These are phyloP conservation scores for Papilio machaon DNA, from an alignment of 1,140 invertebrate genomes.

Conservation along the genomic window DNA sequence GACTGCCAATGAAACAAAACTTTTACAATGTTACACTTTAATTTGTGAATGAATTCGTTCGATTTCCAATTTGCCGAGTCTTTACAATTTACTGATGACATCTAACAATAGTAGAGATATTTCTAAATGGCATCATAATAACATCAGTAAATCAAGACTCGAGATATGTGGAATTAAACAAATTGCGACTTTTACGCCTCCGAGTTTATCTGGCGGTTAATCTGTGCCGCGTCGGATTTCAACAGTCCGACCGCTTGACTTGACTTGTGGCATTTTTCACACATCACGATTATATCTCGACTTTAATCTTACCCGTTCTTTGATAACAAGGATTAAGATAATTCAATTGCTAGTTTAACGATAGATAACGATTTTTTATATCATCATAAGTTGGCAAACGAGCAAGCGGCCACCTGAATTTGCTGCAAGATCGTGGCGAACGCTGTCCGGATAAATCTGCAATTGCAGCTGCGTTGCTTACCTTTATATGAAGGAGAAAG, in stretches of 20 bases:
- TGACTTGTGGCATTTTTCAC: conserved; percentile 46
- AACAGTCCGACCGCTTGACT: conserved; percentile 48
- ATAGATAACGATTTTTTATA: too few relatives aligned
- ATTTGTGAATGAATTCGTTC: too few relatives aligned
- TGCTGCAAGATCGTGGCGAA: too few relatives aligned
- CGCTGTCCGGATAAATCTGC: too few relatives aligned
- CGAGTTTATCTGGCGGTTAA: conserved; percentile 53
- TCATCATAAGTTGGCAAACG: too few relatives aligned
- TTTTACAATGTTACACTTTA: too few relatives aligned
- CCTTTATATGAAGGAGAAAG: too few relatives aligned
- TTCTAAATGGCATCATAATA: background rate
- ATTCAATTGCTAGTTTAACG: background rate
- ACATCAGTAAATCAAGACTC: conserved; percentile 56
- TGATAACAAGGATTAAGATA: conserved; percentile 29
- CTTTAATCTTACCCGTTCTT: background rate
- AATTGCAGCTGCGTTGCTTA: too few relatives aligned
- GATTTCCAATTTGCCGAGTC: too few relatives aligned
- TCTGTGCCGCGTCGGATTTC: conserved; percentile 46
- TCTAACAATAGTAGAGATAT: background rate
- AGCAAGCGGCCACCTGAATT: too few relatives aligned
- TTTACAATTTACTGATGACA: too few relatives aligned
- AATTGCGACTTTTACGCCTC: conserved; percentile 68
- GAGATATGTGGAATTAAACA: conserved; percentile 61
- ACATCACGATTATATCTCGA: conserved; percentile 29
- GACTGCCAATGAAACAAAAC: too few relatives aligned